Evolutionary conservation across 2,113 vertebrate species (phyloP).

Genomic region (Brachyhypopomus gauderio): DNA sequence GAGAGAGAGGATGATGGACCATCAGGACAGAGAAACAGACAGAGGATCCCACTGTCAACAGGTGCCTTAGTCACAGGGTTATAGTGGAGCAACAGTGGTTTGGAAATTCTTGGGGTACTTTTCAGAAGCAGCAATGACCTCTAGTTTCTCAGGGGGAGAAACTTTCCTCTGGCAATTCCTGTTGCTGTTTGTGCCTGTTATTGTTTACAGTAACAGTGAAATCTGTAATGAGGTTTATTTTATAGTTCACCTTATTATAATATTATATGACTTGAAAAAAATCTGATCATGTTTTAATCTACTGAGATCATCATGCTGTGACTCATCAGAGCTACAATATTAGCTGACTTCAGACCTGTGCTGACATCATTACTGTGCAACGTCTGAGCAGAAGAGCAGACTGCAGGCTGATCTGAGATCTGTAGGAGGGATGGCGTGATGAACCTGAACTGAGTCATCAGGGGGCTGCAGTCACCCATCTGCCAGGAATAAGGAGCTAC

Average conservation of each 20-base stretch:
- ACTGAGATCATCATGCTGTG: slow-evolving; percentile 45
- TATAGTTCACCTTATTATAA: not conserved
- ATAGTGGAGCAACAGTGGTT: not conserved
- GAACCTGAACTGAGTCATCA: slow-evolving; percentile 45
- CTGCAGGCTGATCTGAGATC: slow-evolving; percentile 33
- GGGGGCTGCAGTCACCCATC: slow-evolving; percentile 23
- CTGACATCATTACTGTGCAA: slow-evolving; percentile 37
- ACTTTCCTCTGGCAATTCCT: not conserved
- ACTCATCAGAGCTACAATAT: slow-evolving; percentile 43
- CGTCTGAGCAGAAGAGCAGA: not conserved
- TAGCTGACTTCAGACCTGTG: slow-evolving; percentile 27
- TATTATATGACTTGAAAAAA: not conserved
- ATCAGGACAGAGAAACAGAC: not conserved
- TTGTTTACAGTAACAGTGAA: too few species aligned
- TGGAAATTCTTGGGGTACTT: not conserved
- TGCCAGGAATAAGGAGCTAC: slow-evolving; percentile 45
- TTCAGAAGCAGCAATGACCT: slow-evolving; percentile 2
- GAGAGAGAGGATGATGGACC: not conserved
- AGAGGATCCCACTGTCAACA: slow-evolving; percentile 26
- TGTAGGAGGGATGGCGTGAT: slow-evolving; percentile 14
- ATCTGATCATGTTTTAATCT: slow-evolving; percentile 14
- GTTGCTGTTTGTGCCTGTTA: too few species aligned
- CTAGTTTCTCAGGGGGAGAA: not conserved
- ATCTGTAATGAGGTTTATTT: not conserved
- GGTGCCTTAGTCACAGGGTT: not conserved